These are phyloP conservation scores for Camponotus fellah DNA, from an alignment of 2,888 invertebrate species.

Conservation along the genomic window DNA sequence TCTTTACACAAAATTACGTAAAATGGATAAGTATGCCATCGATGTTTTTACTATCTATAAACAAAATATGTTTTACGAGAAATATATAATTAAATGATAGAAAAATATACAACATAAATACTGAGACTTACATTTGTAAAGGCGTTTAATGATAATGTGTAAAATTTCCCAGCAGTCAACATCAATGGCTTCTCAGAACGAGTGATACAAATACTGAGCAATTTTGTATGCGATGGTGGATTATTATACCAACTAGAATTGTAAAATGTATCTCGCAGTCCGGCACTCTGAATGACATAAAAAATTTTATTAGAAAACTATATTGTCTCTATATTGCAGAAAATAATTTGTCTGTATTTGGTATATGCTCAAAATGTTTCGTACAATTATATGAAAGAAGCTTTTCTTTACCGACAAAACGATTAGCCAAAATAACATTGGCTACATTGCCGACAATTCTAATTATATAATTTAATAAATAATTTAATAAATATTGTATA, in stretches of 20 bases:
- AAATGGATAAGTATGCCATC: constrained; percentile 53
- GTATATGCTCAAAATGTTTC: background rate
- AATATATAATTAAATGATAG: background rate
- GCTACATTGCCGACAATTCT: background rate
- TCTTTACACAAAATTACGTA: constrained; percentile 28
- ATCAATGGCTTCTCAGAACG: constrained; percentile 87
- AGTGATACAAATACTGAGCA: constrained; percentile 87
- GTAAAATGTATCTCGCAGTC: constrained; percentile 87
- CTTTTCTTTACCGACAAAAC: background rate
- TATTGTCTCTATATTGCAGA: background rate
- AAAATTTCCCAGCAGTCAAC: constrained; percentile 87
- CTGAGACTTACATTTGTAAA: constrained; percentile 86
- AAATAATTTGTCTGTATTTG: background rate
- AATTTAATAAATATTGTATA: too few species aligned
- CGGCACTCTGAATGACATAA: constrained; percentile 81
- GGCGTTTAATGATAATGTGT: constrained; percentile 86
- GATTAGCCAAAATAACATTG: background rate
- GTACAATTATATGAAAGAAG: background rate
- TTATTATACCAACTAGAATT: constrained; percentile 88
- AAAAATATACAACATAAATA: background rate
- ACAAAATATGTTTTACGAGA: background rate
- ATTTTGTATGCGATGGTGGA: constrained; percentile 84
- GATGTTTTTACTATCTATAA: constrained; percentile 57
- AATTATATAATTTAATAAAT: background rate
- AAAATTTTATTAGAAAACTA: background rate